Percentiles rank a stretch among this genome's conserved stretches.
Conservation (phyloP, 2,797 vertebrate genomes). For the Acanthurus tractus region DNA sequence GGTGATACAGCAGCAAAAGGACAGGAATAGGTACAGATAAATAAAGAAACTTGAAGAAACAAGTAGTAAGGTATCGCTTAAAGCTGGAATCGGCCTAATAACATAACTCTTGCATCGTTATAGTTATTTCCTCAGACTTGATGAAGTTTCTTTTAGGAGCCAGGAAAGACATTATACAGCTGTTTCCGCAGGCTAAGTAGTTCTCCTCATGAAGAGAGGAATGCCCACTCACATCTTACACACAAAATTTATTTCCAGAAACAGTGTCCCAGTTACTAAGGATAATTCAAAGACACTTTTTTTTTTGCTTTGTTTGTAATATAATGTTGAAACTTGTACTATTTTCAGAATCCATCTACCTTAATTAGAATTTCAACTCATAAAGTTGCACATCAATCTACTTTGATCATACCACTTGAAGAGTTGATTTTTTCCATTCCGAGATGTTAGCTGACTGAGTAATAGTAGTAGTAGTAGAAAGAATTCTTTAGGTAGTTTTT, state of each 20-base stretch:
- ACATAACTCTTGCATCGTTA: neutral
- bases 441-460: neutral
- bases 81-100: neutral
- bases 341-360: neutral
- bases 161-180: conserved; percentile 1
- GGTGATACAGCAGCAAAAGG: no score
- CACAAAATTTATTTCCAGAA: neutral
- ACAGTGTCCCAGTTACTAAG: neutral
- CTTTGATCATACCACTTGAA: neutral
- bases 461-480: neutral
- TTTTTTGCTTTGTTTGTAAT: neutral
- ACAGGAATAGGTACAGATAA: no score
- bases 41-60: no score
- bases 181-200: neutral
- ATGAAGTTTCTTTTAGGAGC: neutral
- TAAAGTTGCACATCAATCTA: neutral
- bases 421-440: neutral
- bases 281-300: neutral
- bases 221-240: neutral
- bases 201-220: neutral
- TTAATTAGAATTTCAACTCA: conserved; percentile 2
- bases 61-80: neutral
- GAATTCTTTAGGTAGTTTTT: neutral
- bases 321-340: neutral
- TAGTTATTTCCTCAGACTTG: neutral